These are phyloP conservation scores for Microhierax caerulescens DNA, from an alignment of 2,797 vertebrate genomes.

Conservation along the genomic window DNA sequence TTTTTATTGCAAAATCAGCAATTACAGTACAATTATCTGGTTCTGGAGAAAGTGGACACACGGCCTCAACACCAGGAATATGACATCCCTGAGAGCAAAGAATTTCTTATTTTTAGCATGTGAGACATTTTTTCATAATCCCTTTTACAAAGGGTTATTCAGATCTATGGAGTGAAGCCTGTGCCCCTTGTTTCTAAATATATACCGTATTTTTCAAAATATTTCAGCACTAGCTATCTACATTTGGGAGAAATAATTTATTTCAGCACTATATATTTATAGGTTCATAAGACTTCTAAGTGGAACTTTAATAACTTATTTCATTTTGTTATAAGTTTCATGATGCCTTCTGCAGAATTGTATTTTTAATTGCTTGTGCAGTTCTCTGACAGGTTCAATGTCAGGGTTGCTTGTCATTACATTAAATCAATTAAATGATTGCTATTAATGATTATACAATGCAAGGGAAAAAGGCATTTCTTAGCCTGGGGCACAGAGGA, in stretches of 20 bases:
- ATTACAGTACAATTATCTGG: not conserved
- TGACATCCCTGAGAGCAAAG: not conserved
- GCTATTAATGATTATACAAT: not conserved
- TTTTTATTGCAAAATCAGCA: not conserved
- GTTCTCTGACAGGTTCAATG: not conserved
- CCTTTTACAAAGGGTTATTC: not conserved
- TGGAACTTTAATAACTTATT: not conserved
- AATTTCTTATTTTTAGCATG: not conserved
- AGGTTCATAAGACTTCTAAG: not conserved
- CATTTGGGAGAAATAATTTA: not conserved
- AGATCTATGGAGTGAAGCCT: not conserved
- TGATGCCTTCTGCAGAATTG: not conserved
- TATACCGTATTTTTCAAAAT: not conserved
- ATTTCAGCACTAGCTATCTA: not conserved
- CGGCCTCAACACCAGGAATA: not conserved
- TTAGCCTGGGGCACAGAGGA: not conserved
- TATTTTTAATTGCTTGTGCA: conserved; percentile 6
- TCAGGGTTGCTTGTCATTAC: not conserved
- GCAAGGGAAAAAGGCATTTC: not conserved
- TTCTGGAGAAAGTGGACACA: not conserved
- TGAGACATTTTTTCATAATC: not conserved
- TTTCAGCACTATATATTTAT: not conserved
- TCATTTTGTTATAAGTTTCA: not conserved
- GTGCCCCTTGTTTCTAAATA: not conserved
- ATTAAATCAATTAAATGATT: not conserved